Base-by-base conservation (phyloP, 2,113 vertebrate species). In the Triplophysa tibetana region DNA sequence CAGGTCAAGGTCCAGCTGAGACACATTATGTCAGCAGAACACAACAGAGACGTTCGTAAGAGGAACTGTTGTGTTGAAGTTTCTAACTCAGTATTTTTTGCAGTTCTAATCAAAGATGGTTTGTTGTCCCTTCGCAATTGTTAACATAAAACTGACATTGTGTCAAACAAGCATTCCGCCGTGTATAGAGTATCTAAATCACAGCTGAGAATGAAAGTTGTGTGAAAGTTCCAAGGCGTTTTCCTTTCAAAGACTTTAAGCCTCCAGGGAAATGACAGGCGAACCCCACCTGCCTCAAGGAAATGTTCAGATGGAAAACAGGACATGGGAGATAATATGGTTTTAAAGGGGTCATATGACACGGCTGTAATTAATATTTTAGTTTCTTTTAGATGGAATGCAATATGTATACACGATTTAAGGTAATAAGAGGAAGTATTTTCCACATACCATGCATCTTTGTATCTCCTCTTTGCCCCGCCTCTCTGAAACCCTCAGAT, bases 321-420 rank as follows among this genome's bases (percentile, higher is more conserved):
- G 76, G 58, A 77, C 69, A 63, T 50, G 75, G 64, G 56, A 69
- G 48, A 24, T 26, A 12, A 52, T 12, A 16, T 24, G 48, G 24
- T 14, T 52, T 52, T 16, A 1, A 29, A 52, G 29, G 29, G 29
- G 29, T 29, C 29, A 29, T 4, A 4, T 29, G 29, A 29, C 4
- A 29, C 29, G 29, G 29, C 29, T 29, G 4, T 4, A 29, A 29
- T 4, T 3, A 29, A 29, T 29, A 29, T 29, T 29, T 4, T 29
- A 0, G 29, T 29, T 29, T 29, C 3, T 29, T 29, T 29, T 29
- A 29, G 29, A 29, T 29, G 29, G 3, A 29, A 29, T 29, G 29
- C 29, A 29, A 29, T 29, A 4, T 29, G 29, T 29, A 29, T 29
- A 4, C 29, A 29, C 4, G 3, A 29, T 29, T 29, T 4, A 29